Conservation (phyloP, 2,113 vertebrate genomes). For the Seriola quinqueradiata region DNA sequence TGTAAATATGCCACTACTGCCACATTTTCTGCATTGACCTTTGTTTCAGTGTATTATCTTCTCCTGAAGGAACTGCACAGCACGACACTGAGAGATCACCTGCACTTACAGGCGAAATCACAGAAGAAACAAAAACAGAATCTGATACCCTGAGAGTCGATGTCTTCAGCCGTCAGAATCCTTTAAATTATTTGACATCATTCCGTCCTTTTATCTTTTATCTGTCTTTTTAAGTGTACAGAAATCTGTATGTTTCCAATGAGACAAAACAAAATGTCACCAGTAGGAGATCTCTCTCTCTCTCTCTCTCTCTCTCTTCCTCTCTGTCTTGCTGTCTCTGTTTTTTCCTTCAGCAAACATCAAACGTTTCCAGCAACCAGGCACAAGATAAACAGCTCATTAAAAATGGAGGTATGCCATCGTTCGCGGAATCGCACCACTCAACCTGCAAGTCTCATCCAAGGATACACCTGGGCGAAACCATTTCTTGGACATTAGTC, state of each 20-base stretch:
- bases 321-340: conserved; percentile 5
- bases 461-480: conserved; percentile 45
- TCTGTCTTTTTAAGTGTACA: conserved; percentile 37
- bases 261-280: conserved; percentile 61
- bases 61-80: conserved; percentile 3
- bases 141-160: background rate
- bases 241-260: conserved; percentile 44
- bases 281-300: background rate
- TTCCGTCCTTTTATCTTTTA: conserved; percentile 47
- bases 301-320: background rate
- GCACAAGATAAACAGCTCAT: conserved; percentile 75
- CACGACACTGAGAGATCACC: conserved; percentile 19
- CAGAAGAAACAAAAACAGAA: conserved; percentile 10
- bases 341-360: conserved; percentile 60
- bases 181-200: conserved; percentile 53
- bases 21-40: conserved; percentile 8
- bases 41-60: background rate
- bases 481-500: conserved; percentile 60
- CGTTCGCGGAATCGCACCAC: conserved; percentile 49
- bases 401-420: conserved; percentile 67
- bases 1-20: background rate
- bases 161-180: conserved; percentile 25
- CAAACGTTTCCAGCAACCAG: conserved; percentile 61
- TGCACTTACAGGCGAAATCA: background rate
- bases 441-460: conserved; percentile 51